phyloP scores from a whole-genome alignment of 2,797 vertebrate genomes.

The Danio jaintianensis region DNA sequence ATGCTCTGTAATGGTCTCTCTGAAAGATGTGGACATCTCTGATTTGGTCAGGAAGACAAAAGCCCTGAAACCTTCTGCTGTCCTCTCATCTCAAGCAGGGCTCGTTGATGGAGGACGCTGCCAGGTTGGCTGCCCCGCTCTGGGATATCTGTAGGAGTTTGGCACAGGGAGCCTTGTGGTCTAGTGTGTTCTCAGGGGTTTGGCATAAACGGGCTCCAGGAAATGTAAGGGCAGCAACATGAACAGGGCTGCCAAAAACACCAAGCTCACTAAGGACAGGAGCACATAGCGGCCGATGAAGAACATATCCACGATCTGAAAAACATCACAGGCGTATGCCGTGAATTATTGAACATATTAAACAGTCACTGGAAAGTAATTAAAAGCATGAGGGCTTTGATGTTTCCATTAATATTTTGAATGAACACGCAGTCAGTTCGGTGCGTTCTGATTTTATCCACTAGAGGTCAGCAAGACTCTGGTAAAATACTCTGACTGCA shows the following conservation, averaged over 20 bases:
- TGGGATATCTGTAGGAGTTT: conserved; percentile 40
- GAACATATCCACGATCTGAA: conserved; percentile 88
- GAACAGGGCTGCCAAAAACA: conserved; percentile 84
- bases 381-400: conserved; percentile 19
- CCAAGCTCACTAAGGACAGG: conserved; percentile 75
- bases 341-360: conserved; percentile 31
- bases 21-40: conserved; percentile 30
- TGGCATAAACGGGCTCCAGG: conserved; percentile 88
- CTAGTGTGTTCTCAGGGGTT: conserved; percentile 78
- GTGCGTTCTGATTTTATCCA: conserved; percentile 60
- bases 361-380: conserved; percentile 30
- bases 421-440: conserved; percentile 32
- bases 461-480: conserved; percentile 76
- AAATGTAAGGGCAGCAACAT: conserved; percentile 86
- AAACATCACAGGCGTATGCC: conserved; percentile 42
- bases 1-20: neutral
- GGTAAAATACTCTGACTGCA: conserved; percentile 19
- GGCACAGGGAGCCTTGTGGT: conserved; percentile 45
- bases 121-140: conserved; percentile 59
- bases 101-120: conserved; percentile 51
- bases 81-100: conserved; percentile 61
- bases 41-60: conserved; percentile 40
- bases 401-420: conserved; percentile 24
- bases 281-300: conserved; percentile 90
- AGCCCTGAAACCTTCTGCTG: conserved; percentile 51